Percentiles rank a stretch among this genome's conserved stretches.
Evolutionary conservation across 2,797 vertebrate species (phyloP).

Genomic region (Cottoperca gobio): DNA sequence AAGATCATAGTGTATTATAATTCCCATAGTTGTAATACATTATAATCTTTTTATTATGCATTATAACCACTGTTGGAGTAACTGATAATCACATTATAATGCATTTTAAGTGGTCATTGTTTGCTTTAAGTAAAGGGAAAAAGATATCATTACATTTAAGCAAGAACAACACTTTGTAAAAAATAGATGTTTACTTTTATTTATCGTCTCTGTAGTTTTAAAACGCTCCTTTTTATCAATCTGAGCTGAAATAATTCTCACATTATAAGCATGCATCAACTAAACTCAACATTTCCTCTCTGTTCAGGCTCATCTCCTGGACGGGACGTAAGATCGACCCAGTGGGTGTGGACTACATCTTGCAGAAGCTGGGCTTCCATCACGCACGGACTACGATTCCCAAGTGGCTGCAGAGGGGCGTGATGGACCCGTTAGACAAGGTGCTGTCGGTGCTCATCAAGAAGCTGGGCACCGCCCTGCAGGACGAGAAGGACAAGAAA

Average conservation of each 20-base stretch:
- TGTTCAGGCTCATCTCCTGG: conserved; percentile 95
- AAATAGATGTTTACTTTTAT: too few species aligned
- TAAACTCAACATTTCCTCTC: background rate
- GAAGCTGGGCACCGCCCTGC: conserved; percentile 95
- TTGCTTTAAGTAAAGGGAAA: too few species aligned
- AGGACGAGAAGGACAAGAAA: conserved; percentile 97
- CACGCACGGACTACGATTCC: conserved; percentile 99
- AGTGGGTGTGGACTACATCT: conserved; percentile 98
- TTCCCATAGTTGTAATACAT: too few species aligned
- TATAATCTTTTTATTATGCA: too few species aligned
- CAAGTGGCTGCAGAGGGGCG: conserved; percentile 99
- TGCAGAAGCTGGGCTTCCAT: conserved; percentile 98
- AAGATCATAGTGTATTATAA: too few species aligned
- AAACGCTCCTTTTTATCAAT: background rate
- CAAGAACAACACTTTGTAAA: too few species aligned
- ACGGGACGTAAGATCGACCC: conserved; percentile 98
- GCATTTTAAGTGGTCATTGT: too few species aligned
- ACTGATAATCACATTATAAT: too few species aligned
- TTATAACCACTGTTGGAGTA: too few species aligned
- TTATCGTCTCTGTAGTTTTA: too few species aligned
- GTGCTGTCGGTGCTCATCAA: conserved; percentile 97
- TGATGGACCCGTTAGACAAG: conserved; percentile 99
- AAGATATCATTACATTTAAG: too few species aligned
- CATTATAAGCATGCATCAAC: background rate
- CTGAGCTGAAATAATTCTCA: background rate